phyloP scores from a whole-genome alignment of 2,113 vertebrate species.

The Rhea pennata region DNA sequence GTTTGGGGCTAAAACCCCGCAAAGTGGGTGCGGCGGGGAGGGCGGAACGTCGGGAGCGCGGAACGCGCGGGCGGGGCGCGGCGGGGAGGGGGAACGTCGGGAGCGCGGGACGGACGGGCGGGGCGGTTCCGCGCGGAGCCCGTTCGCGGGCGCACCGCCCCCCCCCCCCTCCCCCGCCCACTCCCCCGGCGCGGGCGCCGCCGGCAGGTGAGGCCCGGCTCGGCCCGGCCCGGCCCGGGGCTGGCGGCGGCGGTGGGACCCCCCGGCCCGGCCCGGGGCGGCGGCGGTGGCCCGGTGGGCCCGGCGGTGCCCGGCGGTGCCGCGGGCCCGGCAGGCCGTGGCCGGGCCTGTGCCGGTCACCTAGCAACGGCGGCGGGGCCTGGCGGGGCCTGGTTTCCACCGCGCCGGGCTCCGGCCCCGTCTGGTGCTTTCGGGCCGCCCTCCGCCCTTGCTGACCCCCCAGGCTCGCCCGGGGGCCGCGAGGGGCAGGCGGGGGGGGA shows the following conservation, averaged over 20 bases:
- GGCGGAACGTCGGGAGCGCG: accelerated
- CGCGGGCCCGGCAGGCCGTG: background rate
- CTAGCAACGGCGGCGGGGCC: background rate
- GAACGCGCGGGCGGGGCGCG: background rate
- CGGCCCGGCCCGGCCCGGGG: too few species aligned
- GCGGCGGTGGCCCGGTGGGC: background rate
- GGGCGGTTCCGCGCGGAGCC: background rate
- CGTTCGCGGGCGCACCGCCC: background rate
- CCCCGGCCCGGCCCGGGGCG: background rate
- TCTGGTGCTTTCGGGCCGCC: too few species aligned
- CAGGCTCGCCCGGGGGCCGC: background rate
- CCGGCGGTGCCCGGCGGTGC: too few species aligned
- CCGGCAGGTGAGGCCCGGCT: background rate
- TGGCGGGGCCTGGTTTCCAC: too few species aligned
- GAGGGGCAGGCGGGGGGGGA: background rate
- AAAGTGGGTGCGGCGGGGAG: accelerated
- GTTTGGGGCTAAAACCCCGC: background rate
- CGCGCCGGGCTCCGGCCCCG: too few species aligned
- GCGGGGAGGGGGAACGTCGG: accelerated
- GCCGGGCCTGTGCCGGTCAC: background rate
- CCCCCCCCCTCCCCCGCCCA: too few species aligned
- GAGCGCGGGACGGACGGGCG: background rate
- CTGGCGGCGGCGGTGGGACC: too few species aligned
- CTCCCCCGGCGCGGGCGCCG: background rate
- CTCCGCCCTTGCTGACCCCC: too few species aligned